These are phyloP conservation scores for Lochmaea crataegi DNA, from an alignment of 2,888 invertebrate genomes.

Conservation along the genomic window DNA sequence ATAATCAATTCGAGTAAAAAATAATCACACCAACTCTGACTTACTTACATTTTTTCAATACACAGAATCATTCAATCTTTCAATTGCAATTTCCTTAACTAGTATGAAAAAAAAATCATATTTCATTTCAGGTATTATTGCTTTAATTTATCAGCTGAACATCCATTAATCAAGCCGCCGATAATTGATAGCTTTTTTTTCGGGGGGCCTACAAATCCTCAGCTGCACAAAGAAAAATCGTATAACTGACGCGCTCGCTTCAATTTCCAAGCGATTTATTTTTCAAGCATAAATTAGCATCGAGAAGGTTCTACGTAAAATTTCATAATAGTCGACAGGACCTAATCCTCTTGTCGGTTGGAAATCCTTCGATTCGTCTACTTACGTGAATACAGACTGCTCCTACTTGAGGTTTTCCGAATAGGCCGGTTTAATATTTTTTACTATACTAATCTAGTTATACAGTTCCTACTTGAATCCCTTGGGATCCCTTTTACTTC, in stretches of 20 bases:
- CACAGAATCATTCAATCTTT: not conserved
- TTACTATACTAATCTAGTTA: not conserved
- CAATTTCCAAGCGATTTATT: slow-evolving; percentile 53
- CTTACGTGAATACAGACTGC: slow-evolving; percentile 51
- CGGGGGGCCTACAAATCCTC: slow-evolving; percentile 29
- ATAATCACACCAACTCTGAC: too few relatives aligned
- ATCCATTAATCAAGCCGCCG: slow-evolving; percentile 39
- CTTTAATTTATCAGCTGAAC: slow-evolving; percentile 35
- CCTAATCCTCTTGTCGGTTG: slow-evolving; percentile 52
- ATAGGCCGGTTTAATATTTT: slow-evolving; percentile 1
- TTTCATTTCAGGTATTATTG: slow-evolving; percentile 31
- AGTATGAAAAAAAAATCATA: slow-evolving; percentile 25
- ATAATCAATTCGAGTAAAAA: too few relatives aligned
- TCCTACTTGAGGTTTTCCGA: slow-evolving; percentile 50
- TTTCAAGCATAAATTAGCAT: slow-evolving; percentile 55
- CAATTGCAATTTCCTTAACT: not conserved
- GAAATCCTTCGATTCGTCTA: slow-evolving; percentile 56
- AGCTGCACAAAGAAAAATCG: slow-evolving; percentile 40
- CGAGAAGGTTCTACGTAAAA: slow-evolving; percentile 53
- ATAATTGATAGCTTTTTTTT: slow-evolving; percentile 41
- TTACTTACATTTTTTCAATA: too few relatives aligned
- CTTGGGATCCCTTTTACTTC: too few relatives aligned
- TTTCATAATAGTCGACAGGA: slow-evolving; percentile 52
- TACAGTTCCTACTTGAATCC: too few relatives aligned
- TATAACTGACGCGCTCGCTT: slow-evolving; percentile 24